phyloP scores from a whole-genome alignment of 2,888 invertebrate species.

The Agrochola circellaris region DNA sequence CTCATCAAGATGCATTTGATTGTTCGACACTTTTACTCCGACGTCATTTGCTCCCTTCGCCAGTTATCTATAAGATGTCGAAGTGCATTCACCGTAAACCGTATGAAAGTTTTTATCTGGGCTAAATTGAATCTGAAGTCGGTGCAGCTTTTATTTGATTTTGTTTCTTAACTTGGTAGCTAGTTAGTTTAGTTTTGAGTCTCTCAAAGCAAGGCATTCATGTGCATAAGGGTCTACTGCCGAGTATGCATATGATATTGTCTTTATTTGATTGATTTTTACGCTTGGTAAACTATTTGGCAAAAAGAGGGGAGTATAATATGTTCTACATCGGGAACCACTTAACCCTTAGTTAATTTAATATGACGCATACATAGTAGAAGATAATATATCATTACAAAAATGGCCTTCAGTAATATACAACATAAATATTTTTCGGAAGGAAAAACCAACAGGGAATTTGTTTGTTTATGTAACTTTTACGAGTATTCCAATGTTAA shows the following conservation, averaged over 20 bases:
- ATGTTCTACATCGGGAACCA: not conserved
- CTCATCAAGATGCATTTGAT: not conserved
- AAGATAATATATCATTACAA: slow-evolving; percentile 8
- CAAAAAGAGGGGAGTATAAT: not conserved
- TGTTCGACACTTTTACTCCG: not conserved
- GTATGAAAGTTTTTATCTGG: not conserved
- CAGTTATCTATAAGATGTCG: not conserved
- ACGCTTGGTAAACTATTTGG: not conserved
- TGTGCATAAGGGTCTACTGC: not conserved
- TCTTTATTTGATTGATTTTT: not conserved
- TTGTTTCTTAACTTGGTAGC: not conserved
- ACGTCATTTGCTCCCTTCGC: not conserved
- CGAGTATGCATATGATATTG: not conserved
- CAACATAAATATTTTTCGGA: slow-evolving; percentile 52
- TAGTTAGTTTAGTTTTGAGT: not conserved
- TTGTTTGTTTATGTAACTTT: slow-evolving; percentile 61
- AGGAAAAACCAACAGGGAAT: slow-evolving; percentile 59
- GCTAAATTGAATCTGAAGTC: not conserved
- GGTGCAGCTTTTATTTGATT: too few relatives aligned
- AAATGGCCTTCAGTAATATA: slow-evolving; percentile 33
- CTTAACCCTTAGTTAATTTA: slow-evolving; percentile 1
- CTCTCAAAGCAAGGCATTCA: not conserved
- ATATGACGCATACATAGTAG: not conserved
- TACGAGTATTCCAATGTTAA: slow-evolving; percentile 60
- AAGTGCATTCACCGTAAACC: not conserved